Base-by-base conservation (phyloP, 2,888 invertebrate species). In the Troides oblongomaculatus region DNA sequence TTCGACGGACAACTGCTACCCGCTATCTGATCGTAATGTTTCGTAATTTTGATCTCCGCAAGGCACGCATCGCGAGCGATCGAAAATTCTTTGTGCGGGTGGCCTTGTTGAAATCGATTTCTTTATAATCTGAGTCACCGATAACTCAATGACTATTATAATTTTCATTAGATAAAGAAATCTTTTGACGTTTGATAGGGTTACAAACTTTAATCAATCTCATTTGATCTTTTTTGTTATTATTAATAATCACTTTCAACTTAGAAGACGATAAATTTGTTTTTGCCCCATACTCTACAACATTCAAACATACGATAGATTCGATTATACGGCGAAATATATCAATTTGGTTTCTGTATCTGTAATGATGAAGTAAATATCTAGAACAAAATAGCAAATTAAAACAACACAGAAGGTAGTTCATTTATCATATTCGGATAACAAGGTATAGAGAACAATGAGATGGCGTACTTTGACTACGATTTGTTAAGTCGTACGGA, bases 21-120 rank as follows among this genome's bases (percentile, higher is more conserved):
- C 78, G 80, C 85, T 90, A 90, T 92, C 90, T 86, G 89, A 90
- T 90, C 84, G 72, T 64, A 66, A 63, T 70, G 78, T 91, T 88
- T 86, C 86, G 86, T 86, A 89, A 90, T 80, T 80, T 74, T 76
- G 80, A 82, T 79, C 80, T 83, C 76, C 76, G 81, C 76, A 77
- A 74, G 80, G 82, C 84, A 85, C 83, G 85, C 83, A 85, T 86
- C 82, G 80, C 74, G 76, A 76, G 73, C 76, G 79, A 79, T 80
- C 82, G 75, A 79, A 81, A 82, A 84, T 84, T 84, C 81, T 82
- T 84, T 74, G 73, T 76, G 74, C 77, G 74, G 78, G 76, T 83
- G 85, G 81, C 89, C 88, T 88, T 87, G 88, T 79, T 78, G 74
- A 69, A 77, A 73, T 74, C 74, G 71, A 74, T 75, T 76, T 77